Conservation (phyloP, 1,140 invertebrate genomes). For the Cataglyphis hispanica region DNA sequence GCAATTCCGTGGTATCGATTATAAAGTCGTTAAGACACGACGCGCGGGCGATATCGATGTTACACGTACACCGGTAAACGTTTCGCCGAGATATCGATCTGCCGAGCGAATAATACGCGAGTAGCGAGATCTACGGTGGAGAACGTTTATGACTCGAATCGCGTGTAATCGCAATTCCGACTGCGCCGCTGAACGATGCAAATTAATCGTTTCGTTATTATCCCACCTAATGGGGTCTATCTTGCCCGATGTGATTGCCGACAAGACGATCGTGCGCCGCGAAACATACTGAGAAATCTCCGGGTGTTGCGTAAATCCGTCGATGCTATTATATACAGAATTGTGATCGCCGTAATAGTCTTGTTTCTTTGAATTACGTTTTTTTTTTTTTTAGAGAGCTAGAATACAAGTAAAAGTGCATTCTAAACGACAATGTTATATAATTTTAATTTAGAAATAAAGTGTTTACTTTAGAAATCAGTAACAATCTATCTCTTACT, state of each 20-base stretch:
- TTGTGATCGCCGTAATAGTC: background rate
- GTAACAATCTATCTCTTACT: background rate
- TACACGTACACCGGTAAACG: conserved; percentile 59
- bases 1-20: conserved; percentile 70
- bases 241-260: conserved; percentile 40
- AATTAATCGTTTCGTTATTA: conserved; percentile 79
- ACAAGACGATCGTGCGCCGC: conserved; percentile 35
- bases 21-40: conserved; percentile 78
- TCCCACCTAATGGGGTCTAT: conserved; percentile 58
- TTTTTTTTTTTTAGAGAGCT: background rate
- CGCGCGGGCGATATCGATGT: conserved; percentile 61
- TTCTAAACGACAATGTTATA: background rate
- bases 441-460: conserved; percentile 7
- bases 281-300: conserved; percentile 31
- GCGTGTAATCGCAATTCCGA: conserved; percentile 74
- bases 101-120: conserved; percentile 63
- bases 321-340: conserved; percentile 5
- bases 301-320: background rate
- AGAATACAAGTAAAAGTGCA: background rate
- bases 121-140: conserved; percentile 65
- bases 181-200: conserved; percentile 71
- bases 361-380: background rate
- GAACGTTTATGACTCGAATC: conserved; percentile 70
- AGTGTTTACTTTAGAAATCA: background rate
- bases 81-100: conserved; percentile 74